A percentile compares a stretch with the other conserved stretches of the same genome.
Evolutionary conservation across 2,888 invertebrate genomes (phyloP).

Genomic region (Pseudococcus jackbeardsleyi): DNA sequence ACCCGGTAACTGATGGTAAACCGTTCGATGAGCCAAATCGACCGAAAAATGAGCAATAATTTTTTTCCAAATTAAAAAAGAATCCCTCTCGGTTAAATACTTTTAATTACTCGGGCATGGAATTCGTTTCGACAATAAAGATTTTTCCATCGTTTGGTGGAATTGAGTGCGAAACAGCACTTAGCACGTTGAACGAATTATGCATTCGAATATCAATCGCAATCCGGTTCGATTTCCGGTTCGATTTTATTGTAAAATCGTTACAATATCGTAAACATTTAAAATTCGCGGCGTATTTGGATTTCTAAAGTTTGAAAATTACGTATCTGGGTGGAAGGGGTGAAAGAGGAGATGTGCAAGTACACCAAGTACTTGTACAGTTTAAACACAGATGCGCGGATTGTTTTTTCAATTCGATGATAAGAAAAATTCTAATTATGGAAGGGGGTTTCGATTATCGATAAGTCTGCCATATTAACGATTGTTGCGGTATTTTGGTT

Average conservation of each 20-base stretch:
- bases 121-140: neutral
- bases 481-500: neutral
- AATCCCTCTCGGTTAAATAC: neutral
- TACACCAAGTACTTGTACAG: neutral
- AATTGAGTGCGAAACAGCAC: neutral
- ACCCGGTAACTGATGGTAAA: neutral
- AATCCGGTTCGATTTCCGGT: neutral
- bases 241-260: neutral
- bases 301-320: neutral
- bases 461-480: neutral
- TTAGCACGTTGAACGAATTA: neutral
- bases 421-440: neutral
- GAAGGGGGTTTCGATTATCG: conserved; percentile 1
- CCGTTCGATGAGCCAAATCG: neutral
- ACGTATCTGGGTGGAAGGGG: neutral
- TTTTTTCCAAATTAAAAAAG: neutral
- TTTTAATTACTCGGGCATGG: neutral
- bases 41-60: neutral
- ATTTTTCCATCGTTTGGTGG: neutral
- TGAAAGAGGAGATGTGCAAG: neutral
- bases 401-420: conserved; percentile 6
- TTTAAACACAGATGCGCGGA: conserved; percentile 35
- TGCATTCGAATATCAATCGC: neutral
- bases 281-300: neutral
- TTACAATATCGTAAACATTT: too few species aligned